Evolutionary conservation across 2,797 vertebrate species (phyloP).

Genomic region (Gymnothorax reevesii): DNA sequence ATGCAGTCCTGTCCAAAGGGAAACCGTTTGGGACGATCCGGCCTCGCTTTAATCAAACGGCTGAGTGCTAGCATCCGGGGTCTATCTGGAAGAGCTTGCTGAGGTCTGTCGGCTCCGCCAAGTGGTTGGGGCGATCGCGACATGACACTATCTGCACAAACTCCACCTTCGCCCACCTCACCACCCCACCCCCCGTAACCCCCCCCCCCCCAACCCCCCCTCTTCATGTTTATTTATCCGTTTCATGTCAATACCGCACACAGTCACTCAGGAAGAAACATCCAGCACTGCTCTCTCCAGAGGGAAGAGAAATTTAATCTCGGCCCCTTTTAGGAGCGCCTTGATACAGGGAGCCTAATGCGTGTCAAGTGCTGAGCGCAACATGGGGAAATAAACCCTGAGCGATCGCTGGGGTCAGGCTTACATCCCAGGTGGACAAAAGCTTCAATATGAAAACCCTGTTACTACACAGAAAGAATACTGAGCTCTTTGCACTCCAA

Average conservation of each 20-base stretch:
- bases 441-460: conserved; percentile 7
- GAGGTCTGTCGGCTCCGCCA: too few species aligned
- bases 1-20: background rate
- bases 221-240: conserved; percentile 52
- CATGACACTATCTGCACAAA: conserved; percentile 32
- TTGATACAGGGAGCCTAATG: conserved; percentile 21
- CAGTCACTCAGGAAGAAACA: conserved; percentile 44
- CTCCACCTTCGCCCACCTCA: conserved; percentile 21
- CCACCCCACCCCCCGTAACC: conserved; percentile 8
- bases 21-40: conserved; percentile 4
- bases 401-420: conserved; percentile 20
- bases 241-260: conserved; percentile 47
- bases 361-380: conserved; percentile 23
- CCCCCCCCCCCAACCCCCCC: conserved; percentile 27
- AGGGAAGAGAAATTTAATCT: conserved; percentile 48
- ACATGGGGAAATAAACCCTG: conserved; percentile 31
- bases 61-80: too few species aligned
- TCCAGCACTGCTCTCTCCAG: conserved; percentile 36
- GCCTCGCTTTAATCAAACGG: conserved; percentile 7
- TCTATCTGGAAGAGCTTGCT: too few species aligned
- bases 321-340: conserved; percentile 27
- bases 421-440: conserved; percentile 31
- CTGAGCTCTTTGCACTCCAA: background rate
- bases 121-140: conserved; percentile 31
- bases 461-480: background rate